Evolutionary conservation across 2,113 vertebrate genomes (phyloP).

Genomic region (Mustela nigripes): DNA sequence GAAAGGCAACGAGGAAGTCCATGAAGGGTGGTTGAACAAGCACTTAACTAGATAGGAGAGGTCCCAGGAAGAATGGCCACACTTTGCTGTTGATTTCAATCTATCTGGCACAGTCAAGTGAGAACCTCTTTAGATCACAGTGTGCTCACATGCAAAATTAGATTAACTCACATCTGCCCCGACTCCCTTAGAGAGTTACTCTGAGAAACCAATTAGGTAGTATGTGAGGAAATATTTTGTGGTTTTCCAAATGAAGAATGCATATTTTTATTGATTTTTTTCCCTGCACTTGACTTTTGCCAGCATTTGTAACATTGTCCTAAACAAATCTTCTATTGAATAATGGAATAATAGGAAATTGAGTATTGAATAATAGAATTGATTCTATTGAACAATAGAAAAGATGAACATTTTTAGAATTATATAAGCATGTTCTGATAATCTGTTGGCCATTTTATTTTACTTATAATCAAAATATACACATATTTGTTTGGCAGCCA

Average conservation of each 20-base stretch:
- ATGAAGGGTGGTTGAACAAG: neutral
- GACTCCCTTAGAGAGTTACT: neutral
- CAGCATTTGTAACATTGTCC: neutral
- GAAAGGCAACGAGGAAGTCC: neutral
- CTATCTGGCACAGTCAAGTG: neutral
- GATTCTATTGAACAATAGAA: conserved; percentile 26
- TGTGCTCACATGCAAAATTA: neutral
- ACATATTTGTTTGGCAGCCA: neutral
- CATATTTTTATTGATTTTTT: neutral
- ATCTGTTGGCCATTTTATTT: neutral
- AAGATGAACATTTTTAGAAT: neutral
- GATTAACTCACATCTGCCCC: neutral
- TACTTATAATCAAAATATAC: neutral
- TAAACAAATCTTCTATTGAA: neutral
- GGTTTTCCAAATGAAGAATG: neutral
- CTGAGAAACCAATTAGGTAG: neutral
- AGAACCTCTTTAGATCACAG: neutral
- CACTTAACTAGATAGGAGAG: neutral
- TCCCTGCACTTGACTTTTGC: neutral
- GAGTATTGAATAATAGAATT: neutral
- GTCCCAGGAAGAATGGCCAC: neutral
- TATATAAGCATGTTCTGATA: neutral
- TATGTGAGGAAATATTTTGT: neutral
- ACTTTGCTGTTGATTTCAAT: neutral
- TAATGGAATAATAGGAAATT: neutral